These are phyloP conservation scores for Drosophila ochracea DNA, from an alignment of 2,888 invertebrate species.

Conservation along the genomic window DNA sequence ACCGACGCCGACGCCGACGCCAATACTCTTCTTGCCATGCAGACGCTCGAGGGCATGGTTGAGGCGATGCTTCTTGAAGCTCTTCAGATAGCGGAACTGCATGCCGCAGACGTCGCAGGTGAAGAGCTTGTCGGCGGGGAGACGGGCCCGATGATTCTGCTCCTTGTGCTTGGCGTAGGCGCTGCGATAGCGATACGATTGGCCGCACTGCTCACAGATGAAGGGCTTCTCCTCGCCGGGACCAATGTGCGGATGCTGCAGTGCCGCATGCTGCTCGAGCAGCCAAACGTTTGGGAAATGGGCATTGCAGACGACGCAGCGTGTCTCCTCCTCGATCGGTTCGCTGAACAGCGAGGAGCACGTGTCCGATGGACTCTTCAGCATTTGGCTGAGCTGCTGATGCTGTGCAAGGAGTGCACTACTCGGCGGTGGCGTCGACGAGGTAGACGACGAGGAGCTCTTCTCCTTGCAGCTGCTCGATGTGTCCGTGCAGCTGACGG, in stretches of 20 bases:
- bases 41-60: slow-evolving; percentile 94
- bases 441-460: slow-evolving; percentile 85
- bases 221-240: slow-evolving; percentile 93
- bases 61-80: slow-evolving; percentile 94
- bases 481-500: slow-evolving; percentile 82
- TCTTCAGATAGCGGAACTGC: slow-evolving; percentile 95
- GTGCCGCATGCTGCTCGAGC: slow-evolving; percentile 92
- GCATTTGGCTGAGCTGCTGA: slow-evolving; percentile 77
- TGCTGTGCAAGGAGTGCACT: slow-evolving; percentile 76
- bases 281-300: slow-evolving; percentile 95
- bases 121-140: slow-evolving; percentile 95
- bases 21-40: slow-evolving; percentile 88
- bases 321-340: slow-evolving; percentile 86
- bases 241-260: slow-evolving; percentile 90
- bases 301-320: slow-evolving; percentile 93
- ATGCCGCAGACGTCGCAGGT: slow-evolving; percentile 96
- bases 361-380: slow-evolving; percentile 82
- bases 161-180: slow-evolving; percentile 94
- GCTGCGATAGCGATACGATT: slow-evolving; percentile 94
- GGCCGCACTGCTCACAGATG: slow-evolving; percentile 96
- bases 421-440: slow-evolving; percentile 84
- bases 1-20: slow-evolving; percentile 37
- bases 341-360: slow-evolving; percentile 83
- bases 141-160: slow-evolving; percentile 94
- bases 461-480: slow-evolving; percentile 85